A percentile compares a stretch with the other conserved stretches of the same genome.
These are phyloP conservation scores for Lissocephala sabroskyi DNA, from an alignment of 2,888 invertebrate species.

Conservation along the genomic window DNA sequence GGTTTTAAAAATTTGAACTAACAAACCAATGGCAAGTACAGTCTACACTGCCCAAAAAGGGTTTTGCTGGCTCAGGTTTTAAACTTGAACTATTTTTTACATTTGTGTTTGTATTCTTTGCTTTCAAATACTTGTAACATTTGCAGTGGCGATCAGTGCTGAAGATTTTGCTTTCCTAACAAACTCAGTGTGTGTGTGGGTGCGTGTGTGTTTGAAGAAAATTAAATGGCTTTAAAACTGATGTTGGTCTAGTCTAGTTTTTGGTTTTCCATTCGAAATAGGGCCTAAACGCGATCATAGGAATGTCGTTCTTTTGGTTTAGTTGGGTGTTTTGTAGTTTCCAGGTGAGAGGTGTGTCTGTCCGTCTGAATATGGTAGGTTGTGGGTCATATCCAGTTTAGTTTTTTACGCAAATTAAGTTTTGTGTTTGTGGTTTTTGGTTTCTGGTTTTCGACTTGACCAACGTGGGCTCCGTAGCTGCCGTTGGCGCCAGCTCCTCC, in stretches of 20 bases:
- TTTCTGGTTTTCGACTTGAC: constrained; percentile 25
- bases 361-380: too few species aligned
- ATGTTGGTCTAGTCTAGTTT: constrained; percentile 31
- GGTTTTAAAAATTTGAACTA: constrained; percentile 55
- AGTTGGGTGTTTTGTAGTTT: constrained; percentile 12
- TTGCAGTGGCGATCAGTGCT: constrained; percentile 7
- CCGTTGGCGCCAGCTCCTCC: constrained; percentile 49
- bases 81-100: constrained; percentile 48
- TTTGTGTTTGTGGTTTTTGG: constrained; percentile 24
- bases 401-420: constrained; percentile 57
- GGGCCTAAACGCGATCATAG: constrained; percentile 80
- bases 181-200: constrained; percentile 22
- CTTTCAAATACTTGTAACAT: too few species aligned
- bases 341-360: too few species aligned
- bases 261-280: constrained; percentile 72
- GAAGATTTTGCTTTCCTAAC: constrained; percentile 11
- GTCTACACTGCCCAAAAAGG: constrained; percentile 51
- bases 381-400: constrained; percentile 45
- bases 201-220: constrained; percentile 10
- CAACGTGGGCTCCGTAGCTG: constrained; percentile 17
- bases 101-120: constrained; percentile 2
- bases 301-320: constrained; percentile 17
- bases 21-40: constrained; percentile 58
- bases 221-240: constrained; percentile 33
- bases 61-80: constrained; percentile 30